Conservation (phyloP, 2,113 vertebrate species). For the Gambusia holbrooki region DNA sequence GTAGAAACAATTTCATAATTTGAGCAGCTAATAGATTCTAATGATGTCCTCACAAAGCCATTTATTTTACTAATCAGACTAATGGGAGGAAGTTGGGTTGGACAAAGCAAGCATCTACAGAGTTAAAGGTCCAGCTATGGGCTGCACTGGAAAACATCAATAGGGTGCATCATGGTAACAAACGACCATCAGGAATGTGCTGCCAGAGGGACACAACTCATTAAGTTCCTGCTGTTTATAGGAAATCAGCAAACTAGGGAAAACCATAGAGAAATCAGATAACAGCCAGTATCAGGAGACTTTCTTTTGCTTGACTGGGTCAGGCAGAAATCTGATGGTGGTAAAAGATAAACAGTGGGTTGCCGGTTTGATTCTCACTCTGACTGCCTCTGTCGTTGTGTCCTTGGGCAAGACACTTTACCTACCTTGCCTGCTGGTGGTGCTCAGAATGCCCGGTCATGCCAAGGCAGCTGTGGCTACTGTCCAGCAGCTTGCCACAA, state of each 20-base stretch:
- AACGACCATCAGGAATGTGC: slow-evolving; percentile 45
- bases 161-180: slow-evolving; percentile 21
- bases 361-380: too few species aligned
- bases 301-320: too few species aligned
- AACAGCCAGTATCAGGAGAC: too few species aligned
- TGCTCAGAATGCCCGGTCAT: too few species aligned
- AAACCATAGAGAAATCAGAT: neutral
- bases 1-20: slow-evolving; percentile 45
- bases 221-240: neutral
- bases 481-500: too few species aligned
- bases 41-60: slow-evolving; percentile 46
- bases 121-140: slow-evolving; percentile 13
- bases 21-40: slow-evolving; percentile 65
- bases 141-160: slow-evolving; percentile 40
- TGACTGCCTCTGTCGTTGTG: too few species aligned
- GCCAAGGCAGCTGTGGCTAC: too few species aligned
- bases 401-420: too few species aligned
- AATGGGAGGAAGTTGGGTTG: slow-evolving; percentile 52
- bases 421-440: too few species aligned
- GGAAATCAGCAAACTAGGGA: neutral
- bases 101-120: neutral
- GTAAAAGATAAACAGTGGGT: too few species aligned
- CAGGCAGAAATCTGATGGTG: neutral
- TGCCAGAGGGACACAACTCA: neutral
- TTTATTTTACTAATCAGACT: slow-evolving; percentile 43